Percentiles rank a stretch among this genome's conserved stretches.
Conservation (phyloP, 23 tunicate species). For the Ascidia mentula region DNA sequence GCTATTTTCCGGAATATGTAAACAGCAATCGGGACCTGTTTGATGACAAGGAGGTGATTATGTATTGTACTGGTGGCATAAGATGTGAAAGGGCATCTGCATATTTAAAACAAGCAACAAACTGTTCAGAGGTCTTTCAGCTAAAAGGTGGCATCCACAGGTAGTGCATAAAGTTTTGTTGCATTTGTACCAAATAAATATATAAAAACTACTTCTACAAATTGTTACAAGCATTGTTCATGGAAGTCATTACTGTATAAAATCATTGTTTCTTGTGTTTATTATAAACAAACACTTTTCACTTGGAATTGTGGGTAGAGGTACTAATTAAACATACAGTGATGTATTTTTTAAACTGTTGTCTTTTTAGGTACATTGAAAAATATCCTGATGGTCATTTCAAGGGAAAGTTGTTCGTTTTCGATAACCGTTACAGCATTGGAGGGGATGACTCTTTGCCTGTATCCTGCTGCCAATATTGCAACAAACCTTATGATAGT, state of each 20-base stretch:
- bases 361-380: constrained; percentile 64
- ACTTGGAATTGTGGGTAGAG: too few species aligned
- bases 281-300: too few species aligned
- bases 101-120: constrained; percentile 54
- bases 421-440: constrained; percentile 73
- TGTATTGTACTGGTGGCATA: constrained; percentile 90
- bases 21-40: constrained; percentile 47
- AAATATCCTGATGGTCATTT: constrained; percentile 68
- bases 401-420: constrained; percentile 81
- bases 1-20: constrained; percentile 82
- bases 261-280: too few species aligned
- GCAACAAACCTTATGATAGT: constrained; percentile 28
- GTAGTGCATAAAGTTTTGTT: constrained; percentile 13
- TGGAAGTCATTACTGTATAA: too few species aligned
- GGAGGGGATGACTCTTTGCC: constrained; percentile 14
- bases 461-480: constrained; percentile 52
- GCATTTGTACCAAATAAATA: background rate
- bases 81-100: constrained; percentile 87
- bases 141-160: constrained; percentile 86
- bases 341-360: too few species aligned
- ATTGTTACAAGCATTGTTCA: background rate
- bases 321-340: too few species aligned
- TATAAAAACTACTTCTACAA: background rate
- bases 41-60: constrained; percentile 46
- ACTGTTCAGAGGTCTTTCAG: constrained; percentile 64